A percentile compares a stretch with the other conserved stretches of the same genome.
Evolutionary conservation across 2,113 vertebrate genomes (phyloP).

Genomic region (Neotragus pygmaeus): DNA sequence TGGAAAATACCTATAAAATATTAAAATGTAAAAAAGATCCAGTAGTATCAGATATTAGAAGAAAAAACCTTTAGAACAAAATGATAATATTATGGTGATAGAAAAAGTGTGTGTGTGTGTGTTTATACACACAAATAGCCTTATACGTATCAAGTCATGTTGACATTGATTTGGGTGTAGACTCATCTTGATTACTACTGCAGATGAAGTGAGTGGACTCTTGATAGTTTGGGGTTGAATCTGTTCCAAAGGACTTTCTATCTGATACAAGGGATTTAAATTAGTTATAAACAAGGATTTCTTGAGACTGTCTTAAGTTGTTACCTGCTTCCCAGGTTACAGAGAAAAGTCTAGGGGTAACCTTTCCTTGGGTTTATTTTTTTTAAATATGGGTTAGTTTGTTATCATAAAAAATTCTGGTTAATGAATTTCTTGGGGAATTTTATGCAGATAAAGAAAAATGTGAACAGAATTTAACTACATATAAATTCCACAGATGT

Average conservation of each 20-base stretch:
- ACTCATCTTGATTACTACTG: not conserved
- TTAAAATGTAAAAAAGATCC: not conserved
- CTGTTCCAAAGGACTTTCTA: not conserved
- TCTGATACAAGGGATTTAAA: not conserved
- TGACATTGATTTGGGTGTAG: not conserved
- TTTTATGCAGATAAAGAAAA: slow-evolving; percentile 23
- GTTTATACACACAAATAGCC: not conserved
- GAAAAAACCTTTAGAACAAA: not conserved
- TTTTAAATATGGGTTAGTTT: not conserved
- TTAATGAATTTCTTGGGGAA: slow-evolving; percentile 31
- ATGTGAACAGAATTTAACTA: not conserved
- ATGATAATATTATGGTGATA: not conserved
- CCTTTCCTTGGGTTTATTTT: not conserved
- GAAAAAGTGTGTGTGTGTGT: not conserved
- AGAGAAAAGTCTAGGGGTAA: not conserved
- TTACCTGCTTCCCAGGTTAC: not conserved
- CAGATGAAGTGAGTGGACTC: not conserved
- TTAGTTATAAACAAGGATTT: not conserved
- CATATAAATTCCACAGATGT: not conserved
- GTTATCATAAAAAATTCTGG: not conserved
- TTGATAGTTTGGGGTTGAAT: not conserved
- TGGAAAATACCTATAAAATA: not conserved
- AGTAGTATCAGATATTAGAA: not conserved
- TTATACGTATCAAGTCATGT: not conserved
- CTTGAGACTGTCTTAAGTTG: not conserved